phyloP scores from a whole-genome alignment of 2,113 vertebrate species.

The Rhinolophus sinicus region DNA sequence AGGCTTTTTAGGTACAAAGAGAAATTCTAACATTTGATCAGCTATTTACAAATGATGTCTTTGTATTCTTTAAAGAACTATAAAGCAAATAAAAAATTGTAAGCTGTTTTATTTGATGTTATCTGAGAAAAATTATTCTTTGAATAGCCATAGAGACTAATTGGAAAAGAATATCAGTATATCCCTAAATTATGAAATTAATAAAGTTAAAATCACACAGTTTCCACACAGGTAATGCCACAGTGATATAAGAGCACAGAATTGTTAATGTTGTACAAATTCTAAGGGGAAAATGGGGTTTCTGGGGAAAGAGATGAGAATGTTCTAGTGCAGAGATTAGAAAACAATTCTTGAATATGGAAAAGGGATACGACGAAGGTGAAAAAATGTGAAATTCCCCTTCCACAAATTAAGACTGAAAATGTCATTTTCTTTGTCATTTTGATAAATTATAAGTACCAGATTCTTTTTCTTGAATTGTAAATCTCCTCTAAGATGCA shows the following conservation, averaged over 20 bases:
- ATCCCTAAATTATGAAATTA: slow-evolving; percentile 78
- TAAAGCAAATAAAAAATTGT: slow-evolving; percentile 83
- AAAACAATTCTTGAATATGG: not conserved
- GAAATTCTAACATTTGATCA: slow-evolving; percentile 87
- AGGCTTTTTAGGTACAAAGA: slow-evolving; percentile 78
- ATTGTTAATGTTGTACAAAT: slow-evolving; percentile 9
- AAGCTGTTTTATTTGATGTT: slow-evolving; percentile 86
- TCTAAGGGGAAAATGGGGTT: slow-evolving; percentile 15
- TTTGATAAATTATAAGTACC: slow-evolving; percentile 34
- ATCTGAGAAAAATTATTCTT: slow-evolving; percentile 84
- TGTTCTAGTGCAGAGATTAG: slow-evolving; percentile 6
- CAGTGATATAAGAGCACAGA: slow-evolving; percentile 1
- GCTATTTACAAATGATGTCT: slow-evolving; percentile 85
- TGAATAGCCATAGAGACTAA: slow-evolving; percentile 84
- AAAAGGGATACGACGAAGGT: not conserved
- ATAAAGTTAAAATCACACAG: slow-evolving; percentile 56
- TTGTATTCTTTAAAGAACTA: slow-evolving; percentile 85
- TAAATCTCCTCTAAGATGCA: not conserved
- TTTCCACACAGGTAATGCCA: not conserved
- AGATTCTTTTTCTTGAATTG: slow-evolving; percentile 16
- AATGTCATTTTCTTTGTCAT: slow-evolving; percentile 10
- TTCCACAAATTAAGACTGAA: not conserved
- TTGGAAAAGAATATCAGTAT: slow-evolving; percentile 84
- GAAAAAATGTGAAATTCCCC: not conserved
- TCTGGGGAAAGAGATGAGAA: slow-evolving; percentile 21